phyloP scores from a whole-genome alignment of 2,888 invertebrate species.

The Caenorhabditis drosophilae region DNA sequence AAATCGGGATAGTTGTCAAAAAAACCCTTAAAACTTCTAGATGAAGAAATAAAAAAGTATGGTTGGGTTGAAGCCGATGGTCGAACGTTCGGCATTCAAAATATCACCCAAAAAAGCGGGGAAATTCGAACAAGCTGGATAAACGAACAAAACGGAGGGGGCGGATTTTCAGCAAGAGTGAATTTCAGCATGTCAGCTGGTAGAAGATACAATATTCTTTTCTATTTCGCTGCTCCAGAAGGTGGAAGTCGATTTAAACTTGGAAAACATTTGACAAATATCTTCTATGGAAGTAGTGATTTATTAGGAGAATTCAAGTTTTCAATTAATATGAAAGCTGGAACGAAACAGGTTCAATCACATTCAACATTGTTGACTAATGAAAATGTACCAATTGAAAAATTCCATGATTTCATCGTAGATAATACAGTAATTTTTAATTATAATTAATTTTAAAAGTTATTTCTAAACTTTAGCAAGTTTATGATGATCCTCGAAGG shows the following conservation, averaged over 20 bases:
- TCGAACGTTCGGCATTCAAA: constrained; percentile 85
- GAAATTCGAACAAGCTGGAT: constrained; percentile 43
- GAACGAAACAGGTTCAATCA: background rate
- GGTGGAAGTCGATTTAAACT: constrained; percentile 7
- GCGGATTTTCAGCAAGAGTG: constrained; percentile 32
- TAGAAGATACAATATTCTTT: constrained; percentile 35
- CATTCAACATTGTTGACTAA: constrained; percentile 34
- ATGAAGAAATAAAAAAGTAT: constrained; percentile 81
- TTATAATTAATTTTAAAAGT: background rate
- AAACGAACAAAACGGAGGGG: constrained; percentile 26
- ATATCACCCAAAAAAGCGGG: constrained; percentile 33
- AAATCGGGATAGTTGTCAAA: background rate
- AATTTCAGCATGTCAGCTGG: constrained; percentile 19
- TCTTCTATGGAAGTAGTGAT: constrained; percentile 13
- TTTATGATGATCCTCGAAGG: constrained; percentile 4
- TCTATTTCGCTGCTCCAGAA: constrained; percentile 37
- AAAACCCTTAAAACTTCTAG: constrained; percentile 53
- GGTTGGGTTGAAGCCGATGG: constrained; percentile 95
- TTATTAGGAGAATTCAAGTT: constrained; percentile 10
- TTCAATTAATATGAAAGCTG: constrained; percentile 9
- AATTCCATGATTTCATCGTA: constrained; percentile 34
- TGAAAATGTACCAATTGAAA: constrained; percentile 20
- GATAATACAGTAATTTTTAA: constrained; percentile 35
- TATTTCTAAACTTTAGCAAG: constrained; percentile 11
- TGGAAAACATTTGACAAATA: constrained; percentile 19